Base-by-base conservation (phyloP, 2,888 invertebrate genomes). In the Eupithecia exiguata region DNA sequence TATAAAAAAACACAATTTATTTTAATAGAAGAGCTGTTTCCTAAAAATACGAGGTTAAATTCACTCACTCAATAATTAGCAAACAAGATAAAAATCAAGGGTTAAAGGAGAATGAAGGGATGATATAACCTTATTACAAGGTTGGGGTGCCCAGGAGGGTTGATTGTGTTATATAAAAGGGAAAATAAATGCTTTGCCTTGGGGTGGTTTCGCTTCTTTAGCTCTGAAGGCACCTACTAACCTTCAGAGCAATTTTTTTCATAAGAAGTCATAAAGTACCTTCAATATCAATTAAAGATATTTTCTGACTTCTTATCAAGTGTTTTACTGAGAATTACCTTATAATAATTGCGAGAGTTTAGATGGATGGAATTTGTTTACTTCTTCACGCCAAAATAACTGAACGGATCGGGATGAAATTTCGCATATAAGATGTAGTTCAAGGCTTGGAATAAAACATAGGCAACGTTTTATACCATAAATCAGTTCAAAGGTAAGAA, bases 71-170 rank as follows among this genome's bases (percentile, higher is more conserved):
- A 61, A 61, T 35, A 62, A 62, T 62, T 18, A 62, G 35, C 18
- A 62, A 62, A 62, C 62, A 62, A 62, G 62, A 35, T 62, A 49
- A 72, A 53, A 69, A 65, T 69, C 38, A 58, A 58, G 69, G 69
- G 53, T 53, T 68, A 16, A 30, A 18, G 18, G 53, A 69, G 38
- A 68, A 25, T 16, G 61, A 38, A 58, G 40, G 40, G 25, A 69
- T 10, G 69, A 69, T 53, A 62, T 53, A 58, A 61, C 21, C 58
- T 69, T 18, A 25, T 69, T 69, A 69, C 38, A 58, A 21, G 35
- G 53, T 68, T 36, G 49, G 68, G 35, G 21, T 12, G 16, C 25
- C 43, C 16, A 43, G 67, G 68, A 43, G 66, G 68, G 49, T 68
- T 49, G 35, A 68, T 30, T 49, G n/a, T 35, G 30, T 46, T 35